A percentile compares a stretch with the other conserved stretches of the same genome.
Evolutionary conservation across 2,113 vertebrate genomes (phyloP).

Genomic region (Chaetops frenatus): DNA sequence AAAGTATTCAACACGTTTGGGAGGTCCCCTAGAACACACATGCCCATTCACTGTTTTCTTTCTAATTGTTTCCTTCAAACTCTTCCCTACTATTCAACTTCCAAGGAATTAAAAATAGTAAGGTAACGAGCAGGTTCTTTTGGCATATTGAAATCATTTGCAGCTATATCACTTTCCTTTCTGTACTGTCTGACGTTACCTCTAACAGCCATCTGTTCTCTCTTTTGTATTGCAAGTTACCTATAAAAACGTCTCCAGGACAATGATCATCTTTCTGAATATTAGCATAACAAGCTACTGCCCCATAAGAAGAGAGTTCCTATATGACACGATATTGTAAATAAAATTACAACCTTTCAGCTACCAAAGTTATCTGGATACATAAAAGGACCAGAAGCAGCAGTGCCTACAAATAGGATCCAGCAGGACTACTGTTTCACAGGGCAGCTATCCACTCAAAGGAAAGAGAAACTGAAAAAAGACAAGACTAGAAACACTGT

Average conservation of each 20-base stretch:
- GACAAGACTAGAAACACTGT: background rate
- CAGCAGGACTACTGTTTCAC: background rate
- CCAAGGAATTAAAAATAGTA: background rate
- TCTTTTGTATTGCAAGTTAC: background rate
- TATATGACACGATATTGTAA: background rate
- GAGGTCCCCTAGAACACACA: background rate
- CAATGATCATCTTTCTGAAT: background rate
- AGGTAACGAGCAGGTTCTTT: background rate
- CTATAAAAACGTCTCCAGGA: background rate
- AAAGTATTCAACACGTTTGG: rapidly evolving
- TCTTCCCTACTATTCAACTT: background rate
- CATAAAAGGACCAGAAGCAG: background rate
- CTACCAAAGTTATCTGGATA: background rate
- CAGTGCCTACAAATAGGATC: rapidly evolving
- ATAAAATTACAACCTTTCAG: background rate
- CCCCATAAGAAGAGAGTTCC: background rate
- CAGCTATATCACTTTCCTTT: background rate
- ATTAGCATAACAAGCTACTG: background rate
- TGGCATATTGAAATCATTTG: background rate
- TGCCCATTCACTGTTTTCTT: rapidly evolving
- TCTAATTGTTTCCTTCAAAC: background rate
- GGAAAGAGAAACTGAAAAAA: background rate
- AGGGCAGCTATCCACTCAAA: background rate
- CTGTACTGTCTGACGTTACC: background rate
- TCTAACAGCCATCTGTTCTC: background rate